Base-by-base conservation (phyloP, 2,888 invertebrate species). In the Biston stratarius region DNA sequence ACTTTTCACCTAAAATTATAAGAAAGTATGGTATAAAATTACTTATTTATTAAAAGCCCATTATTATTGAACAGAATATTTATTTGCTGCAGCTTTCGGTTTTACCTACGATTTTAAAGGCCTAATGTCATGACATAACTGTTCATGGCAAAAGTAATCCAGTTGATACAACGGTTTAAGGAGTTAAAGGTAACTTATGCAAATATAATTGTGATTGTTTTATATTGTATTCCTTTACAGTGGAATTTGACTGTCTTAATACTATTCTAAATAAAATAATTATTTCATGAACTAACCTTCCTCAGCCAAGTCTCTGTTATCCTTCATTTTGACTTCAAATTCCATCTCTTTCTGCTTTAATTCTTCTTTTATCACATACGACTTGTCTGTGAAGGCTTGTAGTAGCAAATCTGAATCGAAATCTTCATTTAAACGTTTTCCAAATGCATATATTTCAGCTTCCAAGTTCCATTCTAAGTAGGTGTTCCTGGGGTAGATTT, bases 381-480 rank as follows among this genome's bases (percentile, higher is more conserved):
- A 97, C 75, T 95, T 94, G 80, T 98, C 96, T 48, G 96, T 96
- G 67, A 99, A 96, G 0, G 98, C 98, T 79, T 95, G 95, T 62
- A 96, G 94, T 38, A 99, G 87, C 14, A 96, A 85, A 24, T 95
- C 92, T 0, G 94, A 88, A 68, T 97, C 94, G 80, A 99, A 97
- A 6, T 97, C 95, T 92, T 99, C 99, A 34, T 96, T 95, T 14
- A 99, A 90, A 36, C 99, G 94, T 81, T 96, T 96, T 10, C 96
- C 96, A 93, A 99, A 99, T 0, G 99, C 97, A 90, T 94, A 98
- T 3, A 99, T 72, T 91, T 99, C 99, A 0, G 97, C 95, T 77
- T 96, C 96, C 77, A 97, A 96, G 83, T 98, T 99, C 99, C 99
- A 98, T 80, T 97, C 97, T n/a, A 96, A 76, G 81, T 94, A 97